These are phyloP conservation scores for Intellagama lesueurii DNA, from an alignment of 2,797 vertebrate genomes.

Conservation along the genomic window DNA sequence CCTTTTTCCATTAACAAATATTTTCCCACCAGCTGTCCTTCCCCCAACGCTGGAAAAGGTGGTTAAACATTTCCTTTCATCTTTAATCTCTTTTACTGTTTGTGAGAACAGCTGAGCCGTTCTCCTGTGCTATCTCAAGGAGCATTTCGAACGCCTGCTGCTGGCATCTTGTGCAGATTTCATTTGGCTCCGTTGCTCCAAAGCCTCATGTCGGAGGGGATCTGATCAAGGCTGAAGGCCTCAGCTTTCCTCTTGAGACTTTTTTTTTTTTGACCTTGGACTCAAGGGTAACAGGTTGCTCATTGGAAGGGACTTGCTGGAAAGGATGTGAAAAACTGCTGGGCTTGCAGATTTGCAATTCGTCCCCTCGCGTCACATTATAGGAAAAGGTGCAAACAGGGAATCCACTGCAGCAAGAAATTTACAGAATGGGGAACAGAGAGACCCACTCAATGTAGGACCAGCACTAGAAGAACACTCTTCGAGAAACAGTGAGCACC, in stretches of 20 bases:
- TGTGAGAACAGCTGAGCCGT: constrained; percentile 50
- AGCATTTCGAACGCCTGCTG: not conserved
- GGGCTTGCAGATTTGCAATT: not conserved
- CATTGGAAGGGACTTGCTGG: not conserved
- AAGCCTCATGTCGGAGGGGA: not conserved
- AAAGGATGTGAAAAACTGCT: constrained; percentile 17
- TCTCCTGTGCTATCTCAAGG: constrained; percentile 42
- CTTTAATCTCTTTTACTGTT: constrained; percentile 63
- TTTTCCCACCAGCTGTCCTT: constrained; percentile 62
- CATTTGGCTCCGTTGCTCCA: not conserved
- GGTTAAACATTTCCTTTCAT: constrained; percentile 72
- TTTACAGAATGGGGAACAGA: too few species aligned
- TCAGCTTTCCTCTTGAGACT: constrained; percentile 16
- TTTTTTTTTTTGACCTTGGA: constrained; percentile 12
- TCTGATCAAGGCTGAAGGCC: constrained; percentile 7
- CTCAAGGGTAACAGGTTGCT: not conserved
- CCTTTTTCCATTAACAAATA: constrained; percentile 58
- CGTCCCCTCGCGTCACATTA: not conserved
- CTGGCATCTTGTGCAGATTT: not conserved
- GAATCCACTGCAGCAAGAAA: not conserved
- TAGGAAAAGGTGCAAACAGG: not conserved
- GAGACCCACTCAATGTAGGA: too few species aligned
- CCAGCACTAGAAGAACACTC: too few species aligned
- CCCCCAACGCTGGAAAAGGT: constrained; percentile 53
- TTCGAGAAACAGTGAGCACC: too few species aligned